phyloP scores from a whole-genome alignment of 2,888 invertebrate genomes.

The Noctua janthe region DNA sequence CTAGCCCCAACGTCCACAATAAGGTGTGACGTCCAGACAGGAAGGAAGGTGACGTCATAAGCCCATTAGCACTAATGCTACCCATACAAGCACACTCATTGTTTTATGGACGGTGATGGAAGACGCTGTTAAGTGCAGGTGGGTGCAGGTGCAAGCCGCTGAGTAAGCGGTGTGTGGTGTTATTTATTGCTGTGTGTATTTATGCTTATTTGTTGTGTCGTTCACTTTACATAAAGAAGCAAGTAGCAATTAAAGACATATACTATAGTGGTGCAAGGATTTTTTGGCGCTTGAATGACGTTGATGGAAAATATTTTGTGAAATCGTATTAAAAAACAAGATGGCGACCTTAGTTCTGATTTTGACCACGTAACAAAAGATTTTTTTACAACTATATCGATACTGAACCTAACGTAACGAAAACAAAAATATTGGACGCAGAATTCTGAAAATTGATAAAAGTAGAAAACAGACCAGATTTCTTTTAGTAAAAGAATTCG shows the following conservation, averaged over 20 bases:
- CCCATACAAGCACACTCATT: conserved; percentile 69
- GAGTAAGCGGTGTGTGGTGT: conserved; percentile 11
- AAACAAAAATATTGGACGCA: neutral
- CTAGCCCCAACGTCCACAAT: conserved; percentile 50
- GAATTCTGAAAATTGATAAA: neutral
- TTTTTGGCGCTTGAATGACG: neutral
- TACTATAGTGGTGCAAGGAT: neutral
- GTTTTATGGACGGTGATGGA: conserved; percentile 68
- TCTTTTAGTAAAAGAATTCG: neutral
- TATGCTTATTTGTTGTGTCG: neutral
- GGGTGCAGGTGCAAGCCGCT: conserved; percentile 49
- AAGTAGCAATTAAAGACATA: neutral
- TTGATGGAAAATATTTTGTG: neutral
- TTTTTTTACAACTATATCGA: neutral
- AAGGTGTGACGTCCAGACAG: conserved; percentile 71
- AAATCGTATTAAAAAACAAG: neutral
- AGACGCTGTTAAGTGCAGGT: conserved; percentile 55
- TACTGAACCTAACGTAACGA: neutral
- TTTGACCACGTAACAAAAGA: too few species aligned
- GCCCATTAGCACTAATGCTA: conserved; percentile 83
- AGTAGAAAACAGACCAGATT: neutral
- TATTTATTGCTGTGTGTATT: conserved; percentile 37
- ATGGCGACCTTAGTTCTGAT: neutral
- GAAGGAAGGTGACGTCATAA: conserved; percentile 82
- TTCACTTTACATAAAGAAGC: neutral